Conservation (phyloP, 1,140 invertebrate genomes). For the Cephus cinctus region DNA sequence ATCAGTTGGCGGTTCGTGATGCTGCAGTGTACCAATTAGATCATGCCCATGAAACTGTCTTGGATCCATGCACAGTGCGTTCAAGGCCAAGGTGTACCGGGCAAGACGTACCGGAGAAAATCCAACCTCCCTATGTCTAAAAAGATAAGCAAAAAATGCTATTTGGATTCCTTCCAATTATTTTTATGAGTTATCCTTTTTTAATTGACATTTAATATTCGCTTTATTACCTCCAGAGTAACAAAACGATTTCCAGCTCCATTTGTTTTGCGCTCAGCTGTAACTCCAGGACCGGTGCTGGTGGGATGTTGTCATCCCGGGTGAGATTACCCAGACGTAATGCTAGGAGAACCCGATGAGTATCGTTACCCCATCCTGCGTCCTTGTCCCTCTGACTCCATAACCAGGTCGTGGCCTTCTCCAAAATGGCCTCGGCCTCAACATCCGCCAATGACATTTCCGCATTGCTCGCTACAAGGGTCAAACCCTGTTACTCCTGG, state of each 20-base stretch:
- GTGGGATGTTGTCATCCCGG: slow-evolving; percentile 50
- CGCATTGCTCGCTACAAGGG: background rate
- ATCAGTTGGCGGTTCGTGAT: slow-evolving; percentile 67
- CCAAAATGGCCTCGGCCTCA: slow-evolving; percentile 48
- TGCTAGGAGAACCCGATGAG: slow-evolving; percentile 69
- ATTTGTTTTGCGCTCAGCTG: slow-evolving; percentile 79
- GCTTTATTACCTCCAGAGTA: slow-evolving; percentile 67
- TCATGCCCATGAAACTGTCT: slow-evolving; percentile 81
- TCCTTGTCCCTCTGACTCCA: slow-evolving; percentile 67
- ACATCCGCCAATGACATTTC: slow-evolving; percentile 20
- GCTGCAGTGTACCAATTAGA: slow-evolving; percentile 69
- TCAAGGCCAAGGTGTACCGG: slow-evolving; percentile 72
- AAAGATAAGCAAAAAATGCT: slow-evolving; percentile 11
- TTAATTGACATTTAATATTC: background rate
- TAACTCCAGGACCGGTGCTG: slow-evolving; percentile 64
- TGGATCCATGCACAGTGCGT: slow-evolving; percentile 77
- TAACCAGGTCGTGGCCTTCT: slow-evolving; percentile 66
- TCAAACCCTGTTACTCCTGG: background rate
- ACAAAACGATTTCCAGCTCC: slow-evolving; percentile 78
- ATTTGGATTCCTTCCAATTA: background rate
- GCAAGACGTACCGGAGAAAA: slow-evolving; percentile 73
- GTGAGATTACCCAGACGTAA: slow-evolving; percentile 51
- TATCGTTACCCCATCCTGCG: slow-evolving; percentile 77
- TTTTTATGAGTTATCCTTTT: background rate
- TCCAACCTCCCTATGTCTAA: slow-evolving; percentile 67